Percentiles rank a stretch among this genome's conserved stretches.
phyloP scores from a whole-genome alignment of 2,113 vertebrate species.

The Nibea albiflora region DNA sequence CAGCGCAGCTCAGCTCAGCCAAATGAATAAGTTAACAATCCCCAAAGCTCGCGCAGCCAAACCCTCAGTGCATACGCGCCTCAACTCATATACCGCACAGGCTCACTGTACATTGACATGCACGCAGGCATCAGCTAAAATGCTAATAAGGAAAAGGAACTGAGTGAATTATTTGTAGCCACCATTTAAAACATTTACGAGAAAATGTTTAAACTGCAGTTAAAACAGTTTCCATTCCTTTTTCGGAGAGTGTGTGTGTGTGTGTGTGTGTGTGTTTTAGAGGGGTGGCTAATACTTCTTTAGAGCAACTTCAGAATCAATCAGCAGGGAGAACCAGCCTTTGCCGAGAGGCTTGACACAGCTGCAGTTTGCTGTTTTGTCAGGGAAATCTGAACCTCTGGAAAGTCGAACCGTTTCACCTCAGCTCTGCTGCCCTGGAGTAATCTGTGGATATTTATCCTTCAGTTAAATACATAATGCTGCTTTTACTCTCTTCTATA shows the following conservation, averaged over 20 bases:
- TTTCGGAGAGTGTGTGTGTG: slow-evolving; percentile 13
- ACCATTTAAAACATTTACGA: slow-evolving; percentile 55
- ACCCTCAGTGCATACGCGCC: not conserved
- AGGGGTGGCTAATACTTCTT: not conserved
- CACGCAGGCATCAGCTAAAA: slow-evolving; percentile 7
- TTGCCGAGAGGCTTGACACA: slow-evolving; percentile 40
- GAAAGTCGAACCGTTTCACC: slow-evolving; percentile 40
- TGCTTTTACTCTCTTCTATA: not conserved
- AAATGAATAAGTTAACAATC: slow-evolving; percentile 57
- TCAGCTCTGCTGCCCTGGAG: slow-evolving; percentile 33
- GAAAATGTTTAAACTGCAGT: slow-evolving; percentile 8
- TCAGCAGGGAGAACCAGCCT: slow-evolving; percentile 28
- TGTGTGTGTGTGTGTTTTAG: slow-evolving; percentile 1
- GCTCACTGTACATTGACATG: not conserved
- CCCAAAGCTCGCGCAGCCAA: slow-evolving; percentile 5
- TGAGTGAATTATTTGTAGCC: slow-evolving; percentile 29
- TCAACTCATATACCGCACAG: not conserved
- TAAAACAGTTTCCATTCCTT: slow-evolving; percentile 50
- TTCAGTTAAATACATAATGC: slow-evolving; percentile 15
- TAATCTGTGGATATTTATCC: slow-evolving; percentile 32
- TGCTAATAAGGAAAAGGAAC: slow-evolving; percentile 43
- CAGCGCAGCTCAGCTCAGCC: slow-evolving; percentile 19
- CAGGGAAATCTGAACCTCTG: slow-evolving; percentile 72
- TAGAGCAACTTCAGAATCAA: slow-evolving; percentile 29
- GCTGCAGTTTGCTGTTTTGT: slow-evolving; percentile 62